These are phyloP conservation scores for Ladona fulva DNA, from an alignment of 1,140 invertebrate genomes.

Conservation along the genomic window DNA sequence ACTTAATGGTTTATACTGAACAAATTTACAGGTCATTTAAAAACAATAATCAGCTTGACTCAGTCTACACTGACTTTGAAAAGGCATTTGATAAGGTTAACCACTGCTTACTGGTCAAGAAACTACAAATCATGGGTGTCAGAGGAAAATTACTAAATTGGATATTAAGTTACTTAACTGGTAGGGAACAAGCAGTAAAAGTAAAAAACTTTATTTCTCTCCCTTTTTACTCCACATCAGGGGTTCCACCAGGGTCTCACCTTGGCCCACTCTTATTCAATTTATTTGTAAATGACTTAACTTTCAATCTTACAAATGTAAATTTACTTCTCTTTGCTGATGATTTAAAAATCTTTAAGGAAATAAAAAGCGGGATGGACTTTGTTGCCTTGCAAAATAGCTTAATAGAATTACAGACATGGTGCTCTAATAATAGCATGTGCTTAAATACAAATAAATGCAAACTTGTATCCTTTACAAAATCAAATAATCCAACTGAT, in stretches of 20 bases:
- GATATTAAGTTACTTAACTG: background rate
- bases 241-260: background rate
- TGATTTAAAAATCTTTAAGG: background rate
- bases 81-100: constrained; percentile 21
- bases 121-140: constrained; percentile 11
- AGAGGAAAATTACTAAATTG: constrained; percentile 14
- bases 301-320: background rate
- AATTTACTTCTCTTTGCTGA: background rate
- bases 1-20: constrained; percentile 28
- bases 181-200: constrained; percentile 9
- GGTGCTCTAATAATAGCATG: too few relatives aligned
- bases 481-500: too few relatives aligned
- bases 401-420: too few relatives aligned
- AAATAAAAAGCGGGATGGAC: too few relatives aligned
- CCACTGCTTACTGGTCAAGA: constrained; percentile 7
- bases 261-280: background rate
- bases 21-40: background rate
- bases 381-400: too few relatives aligned
- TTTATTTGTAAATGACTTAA: background rate
- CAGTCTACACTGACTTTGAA: constrained; percentile 15
- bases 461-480: too few relatives aligned
- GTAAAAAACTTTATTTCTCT: background rate
- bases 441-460: too few relatives aligned
- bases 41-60: constrained; percentile 12
- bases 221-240: background rate